Evolutionary conservation across 2,888 invertebrate genomes (phyloP).

Genomic region (Nymphalis c-album): DNA sequence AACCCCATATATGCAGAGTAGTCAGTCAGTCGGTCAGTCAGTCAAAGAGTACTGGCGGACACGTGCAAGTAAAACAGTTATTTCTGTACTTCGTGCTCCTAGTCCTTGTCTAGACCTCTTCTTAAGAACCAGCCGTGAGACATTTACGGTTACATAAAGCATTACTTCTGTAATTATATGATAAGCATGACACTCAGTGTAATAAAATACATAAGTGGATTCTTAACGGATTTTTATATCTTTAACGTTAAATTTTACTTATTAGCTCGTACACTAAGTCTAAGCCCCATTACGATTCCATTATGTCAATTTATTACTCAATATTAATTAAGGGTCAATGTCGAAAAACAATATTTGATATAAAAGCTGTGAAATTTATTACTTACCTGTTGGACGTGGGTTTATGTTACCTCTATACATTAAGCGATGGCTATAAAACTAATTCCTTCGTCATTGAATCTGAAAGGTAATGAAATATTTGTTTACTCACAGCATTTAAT

Average conservation of each 20-base stretch:
- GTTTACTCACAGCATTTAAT: conserved; percentile 7
- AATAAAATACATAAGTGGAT: too few species aligned
- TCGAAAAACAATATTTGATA: conserved; percentile 38
- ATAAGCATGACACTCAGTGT: too few species aligned
- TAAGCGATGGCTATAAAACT: not conserved
- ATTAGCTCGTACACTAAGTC: conserved; percentile 4
- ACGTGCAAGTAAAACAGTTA: too few species aligned
- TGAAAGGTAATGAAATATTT: conserved; percentile 22
- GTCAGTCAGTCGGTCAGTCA: too few species aligned
- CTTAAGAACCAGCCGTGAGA: too few species aligned
- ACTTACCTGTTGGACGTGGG: not conserved
- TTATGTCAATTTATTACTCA: conserved; percentile 44
- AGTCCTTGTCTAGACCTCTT: too few species aligned
- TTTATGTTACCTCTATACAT: conserved; percentile 12
- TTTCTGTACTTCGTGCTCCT: too few species aligned
- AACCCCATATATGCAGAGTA: too few species aligned
- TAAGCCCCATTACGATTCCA: conserved; percentile 25
- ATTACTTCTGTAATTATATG: too few species aligned
- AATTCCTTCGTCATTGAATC: not conserved
- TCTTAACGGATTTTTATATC: not conserved
- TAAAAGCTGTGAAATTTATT: not conserved
- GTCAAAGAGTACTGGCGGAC: too few species aligned
- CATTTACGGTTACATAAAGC: too few species aligned
- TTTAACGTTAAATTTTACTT: not conserved
- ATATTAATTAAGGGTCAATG: conserved; percentile 47